These are phyloP conservation scores for Indri indri DNA, from an alignment of 2,113 vertebrate species.

Conservation along the genomic window DNA sequence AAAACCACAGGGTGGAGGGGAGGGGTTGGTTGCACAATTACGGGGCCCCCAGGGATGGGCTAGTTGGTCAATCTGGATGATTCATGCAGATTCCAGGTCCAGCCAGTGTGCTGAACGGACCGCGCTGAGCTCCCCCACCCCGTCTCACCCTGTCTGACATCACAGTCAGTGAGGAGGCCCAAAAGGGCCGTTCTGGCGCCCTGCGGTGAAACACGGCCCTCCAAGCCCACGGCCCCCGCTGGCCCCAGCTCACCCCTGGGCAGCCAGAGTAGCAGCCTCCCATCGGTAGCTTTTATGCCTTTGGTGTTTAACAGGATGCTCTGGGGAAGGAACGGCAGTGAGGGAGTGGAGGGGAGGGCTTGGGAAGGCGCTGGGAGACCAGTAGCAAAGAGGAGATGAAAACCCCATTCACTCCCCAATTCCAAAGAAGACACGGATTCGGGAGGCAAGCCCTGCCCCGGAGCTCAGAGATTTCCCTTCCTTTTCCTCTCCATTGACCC, in stretches of 20 bases:
- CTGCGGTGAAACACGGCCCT: not conserved
- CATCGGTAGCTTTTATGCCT: not conserved
- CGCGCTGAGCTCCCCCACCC: not conserved
- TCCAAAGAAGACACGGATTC: not conserved
- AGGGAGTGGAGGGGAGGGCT: not conserved
- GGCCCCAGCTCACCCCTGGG: not conserved
- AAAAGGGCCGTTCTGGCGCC: not conserved
- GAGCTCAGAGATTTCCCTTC: not conserved
- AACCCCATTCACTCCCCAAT: too few species aligned
- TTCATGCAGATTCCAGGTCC: not conserved
- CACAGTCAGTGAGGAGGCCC: not conserved
- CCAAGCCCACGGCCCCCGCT: not conserved
- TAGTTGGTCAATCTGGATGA: constrained; percentile 24
- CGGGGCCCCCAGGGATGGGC: not conserved
- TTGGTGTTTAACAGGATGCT: not conserved
- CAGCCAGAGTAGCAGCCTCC: not conserved
- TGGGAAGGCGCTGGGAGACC: not conserved
- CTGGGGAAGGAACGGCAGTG: not conserved
- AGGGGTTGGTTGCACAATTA: constrained; percentile 11
- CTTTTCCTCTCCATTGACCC: not conserved
- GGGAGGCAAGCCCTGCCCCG: not conserved
- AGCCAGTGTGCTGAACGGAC: not conserved
- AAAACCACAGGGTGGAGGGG: not conserved
- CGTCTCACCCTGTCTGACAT: constrained; percentile 7
- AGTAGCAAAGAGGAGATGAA: not conserved